Evolutionary conservation across 2,888 invertebrate genomes (phyloP), one percentile per base, ranked within the genome.

Genomic region (Netelia melanura): DNA sequence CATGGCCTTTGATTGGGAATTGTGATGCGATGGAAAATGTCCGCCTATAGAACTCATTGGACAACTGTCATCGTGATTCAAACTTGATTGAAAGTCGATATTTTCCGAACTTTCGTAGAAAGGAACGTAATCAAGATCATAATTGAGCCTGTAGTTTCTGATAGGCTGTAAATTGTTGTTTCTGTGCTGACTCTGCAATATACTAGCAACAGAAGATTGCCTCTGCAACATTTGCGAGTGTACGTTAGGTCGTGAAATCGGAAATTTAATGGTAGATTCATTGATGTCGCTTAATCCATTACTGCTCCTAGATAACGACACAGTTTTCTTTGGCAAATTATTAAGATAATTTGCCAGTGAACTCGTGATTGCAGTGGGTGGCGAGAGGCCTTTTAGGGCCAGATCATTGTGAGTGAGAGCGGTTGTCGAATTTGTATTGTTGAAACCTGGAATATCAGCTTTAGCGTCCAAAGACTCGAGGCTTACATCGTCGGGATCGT

Each of bases 61-160:
- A 81, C 83, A 38, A 85, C 62, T 83, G 89, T 91, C 23, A 58
- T 85, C 58, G 86, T 87, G 85, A 80, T 81, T 88, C 9, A 76
- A 52, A 56, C 83, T 87, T 14, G 89, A 81, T 54, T 89, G 85
- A 21, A 86, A 83, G 76, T 89, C 90, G 25, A 92, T 85, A 83
- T 91, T 91, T 82, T 93, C 93, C 58, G 91, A 91, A 86, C 92
- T 92, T 30, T 90, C 90, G 81, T 91, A 92, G 74, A 91, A 92
- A 8, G 92, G 91, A 68, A 92, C 85, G 67, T 91, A 93, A 89
- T 92, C 92, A 38, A 93, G 88, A 81, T 93, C 93, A 78, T 93
- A 93, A 86, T 92, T 92, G 23, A 93, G 86, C 82, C 91, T 91
- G 82, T 93, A 92, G 65, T 90, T 92, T 71, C 89, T 90, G 1